A percentile compares a stretch with the other conserved stretches of the same genome.
Conservation (phyloP, 2,113 vertebrate species). For the Cyprinus carpio region DNA sequence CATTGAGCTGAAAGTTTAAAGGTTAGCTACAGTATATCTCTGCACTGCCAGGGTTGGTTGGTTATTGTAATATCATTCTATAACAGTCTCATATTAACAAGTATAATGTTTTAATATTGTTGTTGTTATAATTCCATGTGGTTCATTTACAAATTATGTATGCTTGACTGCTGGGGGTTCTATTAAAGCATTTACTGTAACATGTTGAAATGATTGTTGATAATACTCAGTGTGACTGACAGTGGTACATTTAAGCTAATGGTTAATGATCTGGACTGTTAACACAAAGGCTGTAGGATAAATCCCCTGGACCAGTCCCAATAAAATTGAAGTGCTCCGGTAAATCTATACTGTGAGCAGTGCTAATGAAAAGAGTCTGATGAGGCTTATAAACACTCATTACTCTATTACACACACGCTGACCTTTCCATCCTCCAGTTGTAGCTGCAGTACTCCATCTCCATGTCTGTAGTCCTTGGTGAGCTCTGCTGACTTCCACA, state of each 20-base stretch:
- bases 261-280: not conserved
- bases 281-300: not conserved
- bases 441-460: slow-evolving; percentile 85
- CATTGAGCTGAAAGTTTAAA: no score
- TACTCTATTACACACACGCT: slow-evolving; percentile 34
- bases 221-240: not conserved
- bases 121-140: not conserved
- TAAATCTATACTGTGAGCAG: not conserved
- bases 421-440: slow-evolving; percentile 90
- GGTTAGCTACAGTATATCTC: no score
- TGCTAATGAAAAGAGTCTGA: not conserved
- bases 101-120: no score
- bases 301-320: not conserved
- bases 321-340: not conserved
- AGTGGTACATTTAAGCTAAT: not conserved
- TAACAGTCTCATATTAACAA: no score
- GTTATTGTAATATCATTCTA: no score
- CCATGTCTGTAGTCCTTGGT: slow-evolving; percentile 91
- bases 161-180: not conserved
- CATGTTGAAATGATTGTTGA: not conserved
- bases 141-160: no score
- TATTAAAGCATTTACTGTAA: not conserved
- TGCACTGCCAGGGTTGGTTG: no score
- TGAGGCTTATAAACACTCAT: not conserved
- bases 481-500: slow-evolving; percentile 96